These are phyloP conservation scores for Netelia virgata DNA, from an alignment of 2,888 invertebrate species.

Conservation along the genomic window DNA sequence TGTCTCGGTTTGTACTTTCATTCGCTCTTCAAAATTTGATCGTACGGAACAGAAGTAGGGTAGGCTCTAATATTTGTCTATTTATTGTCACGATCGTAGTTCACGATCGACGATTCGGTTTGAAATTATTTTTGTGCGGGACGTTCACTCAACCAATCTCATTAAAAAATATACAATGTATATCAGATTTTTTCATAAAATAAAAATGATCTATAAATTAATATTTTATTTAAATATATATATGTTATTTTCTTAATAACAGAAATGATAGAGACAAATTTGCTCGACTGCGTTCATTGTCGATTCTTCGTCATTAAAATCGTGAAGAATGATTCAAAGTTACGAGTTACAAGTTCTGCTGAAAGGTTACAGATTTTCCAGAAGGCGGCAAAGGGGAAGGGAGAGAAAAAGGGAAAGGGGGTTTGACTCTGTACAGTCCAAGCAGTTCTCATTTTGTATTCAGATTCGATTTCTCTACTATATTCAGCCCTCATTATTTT, in stretches of 20 bases:
- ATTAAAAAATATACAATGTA: neutral
- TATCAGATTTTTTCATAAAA: too few relatives aligned
- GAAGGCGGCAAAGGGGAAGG: too few relatives aligned
- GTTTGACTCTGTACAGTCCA: constrained; percentile 1
- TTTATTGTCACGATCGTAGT: neutral
- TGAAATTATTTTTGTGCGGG: neutral
- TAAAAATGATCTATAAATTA: too few relatives aligned
- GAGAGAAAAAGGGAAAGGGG: neutral
- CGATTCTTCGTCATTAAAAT: too few relatives aligned
- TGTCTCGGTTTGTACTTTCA: neutral
- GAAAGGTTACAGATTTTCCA: too few relatives aligned
- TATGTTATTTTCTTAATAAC: too few relatives aligned
- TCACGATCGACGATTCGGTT: neutral
- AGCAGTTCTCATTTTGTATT: constrained; percentile 46
- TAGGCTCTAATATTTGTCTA: neutral
- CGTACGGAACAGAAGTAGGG: neutral
- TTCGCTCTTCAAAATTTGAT: neutral
- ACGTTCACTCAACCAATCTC: neutral
- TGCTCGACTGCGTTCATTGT: too few relatives aligned
- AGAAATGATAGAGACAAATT: too few relatives aligned
- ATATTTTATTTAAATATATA: too few relatives aligned
- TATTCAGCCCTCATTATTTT: constrained; percentile 64
- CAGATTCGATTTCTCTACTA: constrained; percentile 48
- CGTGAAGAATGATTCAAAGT: too few relatives aligned
- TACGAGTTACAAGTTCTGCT: too few relatives aligned